Base-by-base conservation (phyloP, 2,888 invertebrate species). In the Drosophila fulvimacula region DNA sequence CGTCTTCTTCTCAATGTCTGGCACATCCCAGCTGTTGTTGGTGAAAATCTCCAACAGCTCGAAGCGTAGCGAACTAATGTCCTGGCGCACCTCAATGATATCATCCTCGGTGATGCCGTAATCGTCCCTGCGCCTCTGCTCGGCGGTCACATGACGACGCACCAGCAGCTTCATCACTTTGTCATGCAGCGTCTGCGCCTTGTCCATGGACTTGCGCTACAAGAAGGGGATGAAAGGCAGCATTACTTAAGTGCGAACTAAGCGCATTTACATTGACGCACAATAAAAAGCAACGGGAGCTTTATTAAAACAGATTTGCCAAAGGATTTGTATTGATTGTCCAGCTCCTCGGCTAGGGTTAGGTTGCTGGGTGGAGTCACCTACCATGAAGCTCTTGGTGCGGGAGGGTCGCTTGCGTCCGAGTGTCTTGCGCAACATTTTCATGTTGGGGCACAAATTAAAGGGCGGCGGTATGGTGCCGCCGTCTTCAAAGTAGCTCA, bases 1-100 rank as follows among this genome's bases (percentile, higher is more conserved):
- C 30, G 91, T 94, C 93, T 81, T 96, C 95, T 90, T 95, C 93
- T 95, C 95, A 58, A 96, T 92, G 76, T 95, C 93, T 0, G 97
- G 97, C 0, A 97, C 97, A 76, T 95, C 94, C 96, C 97, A 97
- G 55, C 97, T 98, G 90, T 98, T 98, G 80, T 95, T 96, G 61
- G 95, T 94, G 13, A 99, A 94, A 86, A 99, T 98, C 88, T 98
- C 98, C 60, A 99, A 95, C 24, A 99, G 93, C 90, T 99, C 98
- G 92, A 96, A 99, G 73, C 98, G 94, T 77, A 99, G 94, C 5
- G 98, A 96, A n/a, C 98, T 98, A 73, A 99, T 98, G 91, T 99
- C 99, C 90, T 99, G 98, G 83, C 99, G 95, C 88, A 99, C 97
- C 93, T 99, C 99, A 95, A 98, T 98, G 75, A 99, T 97, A 92